These are phyloP conservation scores for Pongo abelii DNA, from an alignment of 2,113 vertebrate genomes.

Conservation along the genomic window DNA sequence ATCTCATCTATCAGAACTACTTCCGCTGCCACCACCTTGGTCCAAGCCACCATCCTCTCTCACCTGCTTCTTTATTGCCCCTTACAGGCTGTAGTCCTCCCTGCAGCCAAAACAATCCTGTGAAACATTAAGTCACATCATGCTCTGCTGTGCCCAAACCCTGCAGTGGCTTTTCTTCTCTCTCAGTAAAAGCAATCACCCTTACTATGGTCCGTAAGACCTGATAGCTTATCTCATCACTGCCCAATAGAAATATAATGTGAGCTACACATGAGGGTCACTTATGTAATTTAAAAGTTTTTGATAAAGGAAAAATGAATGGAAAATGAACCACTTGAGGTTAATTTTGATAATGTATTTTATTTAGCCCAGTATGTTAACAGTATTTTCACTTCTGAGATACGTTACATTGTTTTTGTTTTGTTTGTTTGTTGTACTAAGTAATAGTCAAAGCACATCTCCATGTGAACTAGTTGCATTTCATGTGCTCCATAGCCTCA, in stretches of 20 bases:
- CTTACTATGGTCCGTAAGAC: neutral
- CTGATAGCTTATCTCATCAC: neutral
- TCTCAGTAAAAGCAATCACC: neutral
- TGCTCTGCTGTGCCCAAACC: neutral
- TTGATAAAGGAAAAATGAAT: neutral
- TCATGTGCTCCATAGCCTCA: accelerated
- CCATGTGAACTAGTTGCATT: neutral
- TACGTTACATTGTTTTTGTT: neutral
- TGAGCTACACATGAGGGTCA: neutral
- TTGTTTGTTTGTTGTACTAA: neutral
- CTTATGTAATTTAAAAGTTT: neutral
- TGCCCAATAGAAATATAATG: neutral
- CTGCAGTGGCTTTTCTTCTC: neutral
- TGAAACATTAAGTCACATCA: neutral
- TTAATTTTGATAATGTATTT: neutral
- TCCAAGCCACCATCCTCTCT: neutral
- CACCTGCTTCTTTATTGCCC: neutral
- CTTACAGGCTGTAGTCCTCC: neutral
- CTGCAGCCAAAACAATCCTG: neutral
- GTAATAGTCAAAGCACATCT: neutral
- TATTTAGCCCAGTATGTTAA: neutral
- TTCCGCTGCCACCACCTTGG: neutral
- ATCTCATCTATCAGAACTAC: neutral
- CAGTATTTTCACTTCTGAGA: neutral
- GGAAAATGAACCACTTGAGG: neutral